phyloP scores from a whole-genome alignment of 2,888 invertebrate species.

The Tenthredo scrophulariae region DNA sequence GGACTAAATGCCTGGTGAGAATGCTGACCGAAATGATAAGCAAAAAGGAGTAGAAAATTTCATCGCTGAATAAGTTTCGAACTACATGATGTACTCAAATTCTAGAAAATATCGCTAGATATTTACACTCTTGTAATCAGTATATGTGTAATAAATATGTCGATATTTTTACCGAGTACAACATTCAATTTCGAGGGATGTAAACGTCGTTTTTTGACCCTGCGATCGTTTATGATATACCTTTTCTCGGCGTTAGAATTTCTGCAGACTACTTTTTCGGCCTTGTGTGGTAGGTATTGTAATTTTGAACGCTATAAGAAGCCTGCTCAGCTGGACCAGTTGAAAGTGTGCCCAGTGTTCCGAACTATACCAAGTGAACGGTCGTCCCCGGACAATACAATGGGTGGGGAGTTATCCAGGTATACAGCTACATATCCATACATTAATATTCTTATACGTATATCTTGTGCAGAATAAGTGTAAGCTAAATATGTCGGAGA shows the following conservation, averaged over 20 bases:
- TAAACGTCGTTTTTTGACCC: background rate
- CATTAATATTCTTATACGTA: background rate
- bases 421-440: background rate
- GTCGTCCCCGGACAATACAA: slow-evolving; percentile 9
- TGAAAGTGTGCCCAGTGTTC: slow-evolving; percentile 34
- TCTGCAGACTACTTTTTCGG: background rate
- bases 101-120: background rate
- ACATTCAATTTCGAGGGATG: background rate
- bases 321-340: slow-evolving; percentile 42
- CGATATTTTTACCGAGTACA: background rate
- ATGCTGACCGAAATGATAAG: slow-evolving; percentile 64
- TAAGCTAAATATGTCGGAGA: background rate
- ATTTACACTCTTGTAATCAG: background rate
- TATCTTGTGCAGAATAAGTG: background rate
- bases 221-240: background rate
- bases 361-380: slow-evolving; percentile 18
- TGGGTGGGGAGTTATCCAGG: slow-evolving; percentile 29
- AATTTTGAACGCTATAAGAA: slow-evolving; percentile 9
- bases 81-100: background rate
- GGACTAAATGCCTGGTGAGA: slow-evolving; percentile 62
- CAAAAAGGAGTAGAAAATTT: slow-evolving; percentile 40
- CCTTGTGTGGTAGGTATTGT: background rate
- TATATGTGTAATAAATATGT: background rate
- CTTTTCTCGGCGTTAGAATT: background rate
- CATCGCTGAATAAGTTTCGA: background rate